Conservation (phyloP, 30 jellyfish, hydroid and myxozoan species). For the Aurelia sp. region DNA sequence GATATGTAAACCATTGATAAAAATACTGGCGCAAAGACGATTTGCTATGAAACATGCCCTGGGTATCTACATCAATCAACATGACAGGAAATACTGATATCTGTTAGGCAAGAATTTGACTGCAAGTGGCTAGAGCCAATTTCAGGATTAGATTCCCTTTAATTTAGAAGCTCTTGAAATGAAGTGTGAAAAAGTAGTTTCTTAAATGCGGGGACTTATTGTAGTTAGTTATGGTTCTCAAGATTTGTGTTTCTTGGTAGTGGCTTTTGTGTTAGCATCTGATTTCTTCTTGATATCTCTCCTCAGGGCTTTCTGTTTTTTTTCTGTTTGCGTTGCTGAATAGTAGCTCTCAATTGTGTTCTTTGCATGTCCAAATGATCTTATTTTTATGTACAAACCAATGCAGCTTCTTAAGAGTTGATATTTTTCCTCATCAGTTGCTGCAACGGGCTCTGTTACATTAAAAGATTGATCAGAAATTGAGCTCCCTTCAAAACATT, state of each 20-base stretch:
- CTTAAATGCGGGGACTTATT: no score
- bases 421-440: neutral
- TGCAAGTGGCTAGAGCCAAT: no score
- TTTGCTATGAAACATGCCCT: no score
- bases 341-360: conserved; percentile 17
- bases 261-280: conserved; percentile 12
- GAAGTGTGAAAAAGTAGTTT: neutral
- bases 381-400: neutral
- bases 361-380: conserved; percentile 23
- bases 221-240: neutral
- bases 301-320: conserved; percentile 62
- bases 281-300: conserved; percentile 43
- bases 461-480: no score
- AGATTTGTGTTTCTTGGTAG: conserved; percentile 13
- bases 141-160: neutral
- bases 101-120: no score
- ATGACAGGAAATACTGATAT: no score
- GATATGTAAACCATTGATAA: no score
- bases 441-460: neutral
- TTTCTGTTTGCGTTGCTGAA: conserved; percentile 19
- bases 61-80: no score
- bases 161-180: conserved; percentile 9
- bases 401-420: neutral
- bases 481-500: no score
- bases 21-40: no score